These are phyloP conservation scores for Brachyhypopomus occidentalis DNA, from an alignment of 2,113 vertebrate species.

Conservation along the genomic window DNA sequence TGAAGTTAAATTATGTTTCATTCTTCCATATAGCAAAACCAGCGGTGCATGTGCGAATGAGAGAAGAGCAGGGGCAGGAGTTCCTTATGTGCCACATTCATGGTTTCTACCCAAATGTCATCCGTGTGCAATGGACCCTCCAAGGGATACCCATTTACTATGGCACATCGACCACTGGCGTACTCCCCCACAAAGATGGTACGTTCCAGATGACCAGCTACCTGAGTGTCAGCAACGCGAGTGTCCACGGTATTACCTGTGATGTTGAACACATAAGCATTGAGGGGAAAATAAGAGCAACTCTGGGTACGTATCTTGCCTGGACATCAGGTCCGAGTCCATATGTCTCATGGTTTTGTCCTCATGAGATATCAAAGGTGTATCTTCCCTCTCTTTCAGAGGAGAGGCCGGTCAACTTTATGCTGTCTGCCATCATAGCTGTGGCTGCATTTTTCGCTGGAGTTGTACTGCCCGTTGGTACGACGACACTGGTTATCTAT, in stretches of 20 bases:
- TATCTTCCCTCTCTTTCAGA: conserved; percentile 26
- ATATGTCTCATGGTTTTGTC: background rate
- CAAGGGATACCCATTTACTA: conserved; percentile 23
- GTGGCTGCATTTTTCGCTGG: background rate
- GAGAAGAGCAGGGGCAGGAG: conserved; percentile 1
- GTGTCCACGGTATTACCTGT: conserved; percentile 18
- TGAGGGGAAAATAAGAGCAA: conserved; percentile 19
- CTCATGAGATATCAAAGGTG: background rate
- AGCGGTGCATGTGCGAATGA: conserved; percentile 7
- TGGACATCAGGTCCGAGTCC: background rate
- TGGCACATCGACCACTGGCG: conserved; percentile 31
- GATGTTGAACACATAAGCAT: conserved; percentile 46
- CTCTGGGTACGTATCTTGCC: conserved; percentile 15
- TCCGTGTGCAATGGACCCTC: conserved; percentile 38
- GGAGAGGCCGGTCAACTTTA: background rate
- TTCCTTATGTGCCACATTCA: conserved; percentile 30
- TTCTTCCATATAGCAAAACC: conserved; percentile 33
- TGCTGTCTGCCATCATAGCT: conserved; percentile 1
- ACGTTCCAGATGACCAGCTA: conserved; percentile 49
- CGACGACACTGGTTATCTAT: background rate
- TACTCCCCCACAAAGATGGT: conserved; percentile 48
- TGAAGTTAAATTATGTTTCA: background rate
- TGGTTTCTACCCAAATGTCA: conserved; percentile 45
- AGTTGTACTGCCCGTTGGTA: background rate
- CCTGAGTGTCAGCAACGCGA: conserved; percentile 32